phyloP scores from a whole-genome alignment of 2,797 vertebrate species.

The Poecilia velifera region DNA sequence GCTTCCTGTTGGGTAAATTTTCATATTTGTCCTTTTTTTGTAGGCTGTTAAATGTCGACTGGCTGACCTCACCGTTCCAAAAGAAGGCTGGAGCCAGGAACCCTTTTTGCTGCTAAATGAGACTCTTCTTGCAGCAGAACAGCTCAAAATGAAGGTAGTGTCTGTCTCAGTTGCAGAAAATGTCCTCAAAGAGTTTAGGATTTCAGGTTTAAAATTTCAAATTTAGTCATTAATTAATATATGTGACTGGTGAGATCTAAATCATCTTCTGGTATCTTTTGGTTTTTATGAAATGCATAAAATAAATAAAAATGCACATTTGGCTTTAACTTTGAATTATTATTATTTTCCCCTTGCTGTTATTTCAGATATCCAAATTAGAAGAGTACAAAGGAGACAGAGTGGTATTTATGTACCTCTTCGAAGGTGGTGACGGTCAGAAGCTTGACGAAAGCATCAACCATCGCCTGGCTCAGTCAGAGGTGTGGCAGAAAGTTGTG shows the following conservation, averaged over 20 bases:
- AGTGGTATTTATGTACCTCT: constrained; percentile 86
- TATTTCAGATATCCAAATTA: constrained; percentile 83
- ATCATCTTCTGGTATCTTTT: background rate
- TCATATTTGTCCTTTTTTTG: background rate
- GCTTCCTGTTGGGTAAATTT: background rate
- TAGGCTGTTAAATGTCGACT: constrained; percentile 90
- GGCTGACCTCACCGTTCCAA: constrained; percentile 82
- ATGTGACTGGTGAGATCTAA: background rate
- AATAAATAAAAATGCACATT: background rate
- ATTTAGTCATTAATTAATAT: constrained; percentile 1
- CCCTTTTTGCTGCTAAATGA: constrained; percentile 88
- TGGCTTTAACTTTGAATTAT: background rate
- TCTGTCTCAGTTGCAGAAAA: background rate
- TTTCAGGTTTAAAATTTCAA: constrained; percentile 9
- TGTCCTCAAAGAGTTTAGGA: background rate
- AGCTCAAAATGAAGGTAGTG: constrained; percentile 90
- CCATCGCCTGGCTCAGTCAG: constrained; percentile 82
- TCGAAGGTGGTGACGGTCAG: constrained; percentile 71
- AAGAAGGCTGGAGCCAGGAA: constrained; percentile 88
- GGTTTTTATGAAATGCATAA: background rate
- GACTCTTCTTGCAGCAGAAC: constrained; percentile 77
- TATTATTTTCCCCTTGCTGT: background rate
- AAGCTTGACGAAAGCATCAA: constrained; percentile 85
- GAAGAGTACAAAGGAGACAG: constrained; percentile 71
- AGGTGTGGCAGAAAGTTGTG: constrained; percentile 80